Conservation (phyloP, 2,797 vertebrate genomes). For the Pterois miles region DNA sequence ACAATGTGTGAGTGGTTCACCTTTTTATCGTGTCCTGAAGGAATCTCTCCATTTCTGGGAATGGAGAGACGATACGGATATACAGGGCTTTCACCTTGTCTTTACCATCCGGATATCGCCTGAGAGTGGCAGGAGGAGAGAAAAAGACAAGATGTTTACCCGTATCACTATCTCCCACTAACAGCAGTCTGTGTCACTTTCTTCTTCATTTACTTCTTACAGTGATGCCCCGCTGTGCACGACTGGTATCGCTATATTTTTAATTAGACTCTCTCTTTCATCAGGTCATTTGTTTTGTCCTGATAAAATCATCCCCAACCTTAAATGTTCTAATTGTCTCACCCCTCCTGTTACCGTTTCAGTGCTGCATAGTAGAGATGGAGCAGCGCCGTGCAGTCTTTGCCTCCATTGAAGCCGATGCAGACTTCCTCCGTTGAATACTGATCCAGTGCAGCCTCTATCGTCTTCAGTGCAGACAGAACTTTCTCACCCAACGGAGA, state of each 20-base stretch:
- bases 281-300: conserved; percentile 35
- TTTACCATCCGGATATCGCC: conserved; percentile 81
- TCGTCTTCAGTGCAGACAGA: conserved; percentile 84
- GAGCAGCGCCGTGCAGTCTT: conserved; percentile 95
- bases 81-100: conserved; percentile 91
- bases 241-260: conserved; percentile 20
- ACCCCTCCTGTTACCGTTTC: conserved; percentile 83
- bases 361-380: conserved; percentile 92
- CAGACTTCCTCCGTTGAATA: conserved; percentile 88
- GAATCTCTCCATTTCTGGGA: conserved; percentile 95
- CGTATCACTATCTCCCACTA: conserved; percentile 1
- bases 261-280: conserved; percentile 24
- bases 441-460: conserved; percentile 87
- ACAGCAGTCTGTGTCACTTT: conserved; percentile 6
- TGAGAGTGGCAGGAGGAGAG: conserved; percentile 64
- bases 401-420: conserved; percentile 96
- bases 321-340: conserved; percentile 4
- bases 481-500: conserved; percentile 89
- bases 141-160: conserved; percentile 29
- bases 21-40: conserved; percentile 92
- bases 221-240: conserved; percentile 6
- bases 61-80: conserved; percentile 89
- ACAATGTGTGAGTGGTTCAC: conserved; percentile 68
- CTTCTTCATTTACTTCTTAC: conserved; percentile 2
- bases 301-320: conserved; percentile 13